phyloP scores from a whole-genome alignment of 2,797 vertebrate genomes.

The Tokudaia muenninki region DNA sequence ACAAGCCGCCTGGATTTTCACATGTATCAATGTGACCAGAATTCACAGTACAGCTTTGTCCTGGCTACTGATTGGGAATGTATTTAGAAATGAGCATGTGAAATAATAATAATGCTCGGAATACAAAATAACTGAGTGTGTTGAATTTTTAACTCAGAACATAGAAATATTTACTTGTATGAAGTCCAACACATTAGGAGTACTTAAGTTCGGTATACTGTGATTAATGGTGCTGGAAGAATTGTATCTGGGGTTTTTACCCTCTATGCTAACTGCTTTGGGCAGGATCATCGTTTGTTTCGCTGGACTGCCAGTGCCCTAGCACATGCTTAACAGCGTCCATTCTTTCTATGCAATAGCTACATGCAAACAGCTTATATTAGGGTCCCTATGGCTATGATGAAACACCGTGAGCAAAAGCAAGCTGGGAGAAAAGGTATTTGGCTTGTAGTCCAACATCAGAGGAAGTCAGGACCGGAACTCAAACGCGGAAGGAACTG shows the following conservation, averaged over 20 bases:
- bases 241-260: neutral
- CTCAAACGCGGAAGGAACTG: neutral
- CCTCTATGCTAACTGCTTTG: neutral
- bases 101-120: neutral
- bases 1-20: neutral
- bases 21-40: slow-evolving; percentile 30
- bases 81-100: slow-evolving; percentile 26
- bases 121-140: slow-evolving; percentile 33
- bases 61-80: neutral
- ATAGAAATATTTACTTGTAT: neutral
- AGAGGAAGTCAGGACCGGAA: neutral
- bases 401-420: neutral
- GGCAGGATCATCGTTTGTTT: neutral
- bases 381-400: neutral
- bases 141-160: slow-evolving; percentile 45
- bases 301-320: neutral
- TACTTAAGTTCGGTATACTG: neutral
- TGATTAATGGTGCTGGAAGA: neutral
- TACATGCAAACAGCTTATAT: neutral
- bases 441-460: neutral
- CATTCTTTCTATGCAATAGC: too few species aligned
- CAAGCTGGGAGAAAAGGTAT: neutral
- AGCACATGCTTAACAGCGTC: neutral
- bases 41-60: neutral
- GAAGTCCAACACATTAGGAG: neutral